These are phyloP conservation scores for Zaprionus tsacasi DNA, from an alignment of 1,140 invertebrate genomes.

Conservation along the genomic window DNA sequence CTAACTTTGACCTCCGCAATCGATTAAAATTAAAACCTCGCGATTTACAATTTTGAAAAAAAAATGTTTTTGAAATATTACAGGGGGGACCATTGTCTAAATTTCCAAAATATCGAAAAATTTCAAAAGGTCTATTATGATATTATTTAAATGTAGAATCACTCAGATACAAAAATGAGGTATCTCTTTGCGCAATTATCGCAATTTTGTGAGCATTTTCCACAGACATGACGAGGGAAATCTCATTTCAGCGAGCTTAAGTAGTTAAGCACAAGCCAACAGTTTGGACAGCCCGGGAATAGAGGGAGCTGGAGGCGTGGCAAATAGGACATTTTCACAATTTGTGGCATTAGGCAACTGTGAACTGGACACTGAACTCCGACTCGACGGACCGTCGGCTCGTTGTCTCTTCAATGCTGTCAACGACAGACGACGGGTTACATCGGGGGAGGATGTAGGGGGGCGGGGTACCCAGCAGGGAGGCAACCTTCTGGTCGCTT, in stretches of 20 bases:
- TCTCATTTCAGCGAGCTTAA: slow-evolving; percentile 76
- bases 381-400: neutral
- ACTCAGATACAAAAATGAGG: neutral
- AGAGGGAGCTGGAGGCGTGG: neutral
- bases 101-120: too few species aligned
- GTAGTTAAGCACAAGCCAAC: slow-evolving; percentile 61
- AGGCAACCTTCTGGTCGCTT: slow-evolving; percentile 25
- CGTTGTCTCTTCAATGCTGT: slow-evolving; percentile 33
- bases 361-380: slow-evolving; percentile 11
- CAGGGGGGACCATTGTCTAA: too few species aligned
- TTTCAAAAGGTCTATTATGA: too few species aligned
- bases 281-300: slow-evolving; percentile 9
- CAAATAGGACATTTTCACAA: slow-evolving; percentile 29
- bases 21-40: too few species aligned
- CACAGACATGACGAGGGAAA: slow-evolving; percentile 44
- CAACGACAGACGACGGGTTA: slow-evolving; percentile 49
- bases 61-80: too few species aligned
- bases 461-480: neutral
- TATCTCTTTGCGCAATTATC: slow-evolving; percentile 51
- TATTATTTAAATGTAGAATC: too few species aligned
- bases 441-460: neutral
- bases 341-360: slow-evolving; percentile 47
- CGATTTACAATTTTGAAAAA: too few species aligned
- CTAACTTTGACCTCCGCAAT: too few species aligned
- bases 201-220: slow-evolving; percentile 60